Percentiles rank a stretch among this genome's conserved stretches.
Conservation (phyloP, 2,888 invertebrate species). For the Drosophila atripex region DNA sequence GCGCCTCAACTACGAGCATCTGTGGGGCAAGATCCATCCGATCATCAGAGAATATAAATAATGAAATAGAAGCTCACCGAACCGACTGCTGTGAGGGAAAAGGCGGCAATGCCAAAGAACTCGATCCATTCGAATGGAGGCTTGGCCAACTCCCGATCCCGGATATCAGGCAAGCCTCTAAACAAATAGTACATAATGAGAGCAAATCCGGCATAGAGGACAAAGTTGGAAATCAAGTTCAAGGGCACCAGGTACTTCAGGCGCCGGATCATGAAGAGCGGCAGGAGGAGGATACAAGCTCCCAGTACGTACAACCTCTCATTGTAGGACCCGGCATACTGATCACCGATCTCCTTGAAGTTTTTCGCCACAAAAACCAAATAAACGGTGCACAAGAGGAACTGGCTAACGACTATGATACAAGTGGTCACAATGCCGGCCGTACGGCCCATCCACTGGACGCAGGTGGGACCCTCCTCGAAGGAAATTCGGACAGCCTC, state of each 20-base stretch:
- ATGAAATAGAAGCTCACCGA: conserved; percentile 86
- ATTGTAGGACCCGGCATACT: conserved; percentile 84
- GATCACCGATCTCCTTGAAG: conserved; percentile 89
- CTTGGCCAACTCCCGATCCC: conserved; percentile 82
- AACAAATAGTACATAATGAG: conserved; percentile 89
- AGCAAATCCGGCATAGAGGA: conserved; percentile 87
- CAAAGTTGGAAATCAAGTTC: conserved; percentile 91
- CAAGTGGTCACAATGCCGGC: conserved; percentile 86
- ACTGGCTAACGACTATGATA: conserved; percentile 93
- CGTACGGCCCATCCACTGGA: conserved; percentile 52
- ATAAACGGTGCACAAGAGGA: conserved; percentile 98
- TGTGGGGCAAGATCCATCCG: conserved; percentile 77
- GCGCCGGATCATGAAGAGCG: conserved; percentile 89
- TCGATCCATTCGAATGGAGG: conserved; percentile 87
- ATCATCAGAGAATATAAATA: background rate
- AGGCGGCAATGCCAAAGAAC: conserved; percentile 95
- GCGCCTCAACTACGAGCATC: conserved; percentile 97
- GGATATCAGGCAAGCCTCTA: conserved; percentile 85
- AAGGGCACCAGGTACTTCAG: conserved; percentile 94
- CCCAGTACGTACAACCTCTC: conserved; percentile 84
- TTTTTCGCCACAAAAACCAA: conserved; percentile 95
- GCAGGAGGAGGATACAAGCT: conserved; percentile 88
- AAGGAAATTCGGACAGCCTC: conserved; percentile 60
- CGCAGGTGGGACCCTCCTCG: conserved; percentile 56
- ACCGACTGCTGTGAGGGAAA: conserved; percentile 92